Evolutionary conservation across 2,888 invertebrate species (phyloP).

Genomic region (Xestia c-nigrum): DNA sequence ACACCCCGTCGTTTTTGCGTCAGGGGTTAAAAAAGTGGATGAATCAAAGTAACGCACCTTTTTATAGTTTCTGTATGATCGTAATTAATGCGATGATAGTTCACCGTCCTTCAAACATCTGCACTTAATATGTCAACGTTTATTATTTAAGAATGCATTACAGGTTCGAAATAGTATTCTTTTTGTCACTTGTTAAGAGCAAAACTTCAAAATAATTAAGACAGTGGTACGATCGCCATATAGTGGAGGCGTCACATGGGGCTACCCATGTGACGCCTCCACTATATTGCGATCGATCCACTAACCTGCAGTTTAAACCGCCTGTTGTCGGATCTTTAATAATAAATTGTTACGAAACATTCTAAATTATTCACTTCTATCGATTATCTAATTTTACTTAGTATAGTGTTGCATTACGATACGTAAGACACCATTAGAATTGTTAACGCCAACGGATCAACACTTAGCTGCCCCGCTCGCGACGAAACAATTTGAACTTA

Average conservation of each 20-base stretch:
- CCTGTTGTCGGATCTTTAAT: background rate
- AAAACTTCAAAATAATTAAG: background rate
- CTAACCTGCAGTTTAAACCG: background rate
- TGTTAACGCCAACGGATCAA: background rate
- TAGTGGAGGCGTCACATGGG: no score
- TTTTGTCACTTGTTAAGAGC: background rate
- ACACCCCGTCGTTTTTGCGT: no score
- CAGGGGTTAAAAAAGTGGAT: no score
- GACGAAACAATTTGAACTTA: background rate
- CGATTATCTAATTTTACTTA: background rate
- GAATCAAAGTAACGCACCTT: background rate
- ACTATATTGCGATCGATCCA: background rate
- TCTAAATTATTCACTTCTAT: constrained; percentile 9
- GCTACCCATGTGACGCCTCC: no score
- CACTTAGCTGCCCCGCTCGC: background rate
- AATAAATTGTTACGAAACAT: background rate
- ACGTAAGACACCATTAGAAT: background rate
- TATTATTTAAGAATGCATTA: background rate
- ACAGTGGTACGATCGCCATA: no score
- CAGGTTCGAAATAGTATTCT: background rate
- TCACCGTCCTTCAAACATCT: background rate
- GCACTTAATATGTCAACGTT: background rate
- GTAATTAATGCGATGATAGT: background rate
- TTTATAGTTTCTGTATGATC: background rate
- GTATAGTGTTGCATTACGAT: background rate